phyloP scores from a whole-genome alignment of 1,140 invertebrate genomes.

The Drosophila erecta region DNA sequence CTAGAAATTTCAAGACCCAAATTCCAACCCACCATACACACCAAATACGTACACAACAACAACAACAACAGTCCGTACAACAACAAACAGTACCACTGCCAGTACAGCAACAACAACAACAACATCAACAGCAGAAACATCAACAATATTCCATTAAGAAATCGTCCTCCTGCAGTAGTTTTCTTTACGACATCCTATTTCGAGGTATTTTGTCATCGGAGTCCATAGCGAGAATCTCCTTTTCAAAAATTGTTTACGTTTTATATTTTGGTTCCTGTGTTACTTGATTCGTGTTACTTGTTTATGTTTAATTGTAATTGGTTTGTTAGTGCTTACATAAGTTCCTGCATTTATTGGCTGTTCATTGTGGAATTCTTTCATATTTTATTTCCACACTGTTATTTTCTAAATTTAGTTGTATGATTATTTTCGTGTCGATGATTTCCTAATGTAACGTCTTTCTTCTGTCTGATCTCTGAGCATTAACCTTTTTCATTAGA shows the following conservation, averaged over 20 bases:
- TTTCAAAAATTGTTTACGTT: constrained; percentile 62
- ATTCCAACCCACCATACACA: constrained; percentile 73
- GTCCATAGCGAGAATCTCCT: constrained; percentile 55
- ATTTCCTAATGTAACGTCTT: constrained; percentile 11
- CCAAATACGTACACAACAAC: constrained; percentile 72
- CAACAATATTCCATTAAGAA: constrained; percentile 83
- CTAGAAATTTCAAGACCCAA: constrained; percentile 82
- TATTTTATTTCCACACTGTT: background rate
- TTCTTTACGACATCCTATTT: constrained; percentile 84
- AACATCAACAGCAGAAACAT: constrained; percentile 57
- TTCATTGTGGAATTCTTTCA: constrained; percentile 2
- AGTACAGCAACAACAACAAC: constrained; percentile 43
- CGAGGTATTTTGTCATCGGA: constrained; percentile 84
- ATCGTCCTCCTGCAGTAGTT: constrained; percentile 85
- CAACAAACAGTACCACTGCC: constrained; percentile 49
- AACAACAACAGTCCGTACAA: constrained; percentile 58
- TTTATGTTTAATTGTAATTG: constrained; percentile 19
- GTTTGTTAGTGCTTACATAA: constrained; percentile 28
- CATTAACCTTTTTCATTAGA: constrained; percentile 1
- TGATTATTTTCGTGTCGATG: constrained; percentile 1
- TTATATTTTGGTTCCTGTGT: constrained; percentile 45
- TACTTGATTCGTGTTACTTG: constrained; percentile 12
- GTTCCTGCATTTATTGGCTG: constrained; percentile 11
- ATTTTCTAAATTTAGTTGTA: constrained; percentile 21
- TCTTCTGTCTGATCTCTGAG: background rate